These are phyloP conservation scores for Heliothis subflexa DNA, from an alignment of 1,140 invertebrate species.

Conservation along the genomic window DNA sequence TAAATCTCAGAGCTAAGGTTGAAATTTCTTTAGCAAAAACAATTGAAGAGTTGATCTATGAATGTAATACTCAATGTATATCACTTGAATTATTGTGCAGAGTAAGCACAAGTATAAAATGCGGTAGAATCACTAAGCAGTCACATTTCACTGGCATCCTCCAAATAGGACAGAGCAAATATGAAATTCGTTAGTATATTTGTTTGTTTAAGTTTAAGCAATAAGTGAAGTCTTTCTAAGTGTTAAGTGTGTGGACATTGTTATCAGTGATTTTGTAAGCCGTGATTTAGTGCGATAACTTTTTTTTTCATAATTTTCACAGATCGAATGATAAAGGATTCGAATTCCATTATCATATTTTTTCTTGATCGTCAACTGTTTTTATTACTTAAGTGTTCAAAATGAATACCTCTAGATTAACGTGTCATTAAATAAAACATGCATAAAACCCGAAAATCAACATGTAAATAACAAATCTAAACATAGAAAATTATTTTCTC, in stretches of 20 bases:
- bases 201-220: constrained; percentile 26
- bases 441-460: no score
- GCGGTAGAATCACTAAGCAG: constrained; percentile 41
- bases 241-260: constrained; percentile 7
- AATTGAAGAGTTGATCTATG: not conserved
- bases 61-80: constrained; percentile 14
- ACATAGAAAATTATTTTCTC: no score
- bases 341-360: no score
- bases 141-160: constrained; percentile 62
- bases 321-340: no score
- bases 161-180: constrained; percentile 49
- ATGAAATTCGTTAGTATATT: constrained; percentile 73
- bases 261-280: constrained; percentile 25
- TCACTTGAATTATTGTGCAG: constrained; percentile 11
- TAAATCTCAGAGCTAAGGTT: not conserved
- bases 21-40: not conserved
- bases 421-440: no score
- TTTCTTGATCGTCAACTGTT: no score
- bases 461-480: no score
- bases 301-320: not conserved
- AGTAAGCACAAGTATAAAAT: constrained; percentile 60
- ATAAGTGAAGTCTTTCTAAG: constrained; percentile 26
- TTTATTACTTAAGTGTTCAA: no score
- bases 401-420: no score
- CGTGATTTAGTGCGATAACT: not conserved